Percentiles rank a stretch among this genome's conserved stretches.
phyloP scores from a whole-genome alignment of 2,888 invertebrate species.

The Didymodactylos carnosus region DNA sequence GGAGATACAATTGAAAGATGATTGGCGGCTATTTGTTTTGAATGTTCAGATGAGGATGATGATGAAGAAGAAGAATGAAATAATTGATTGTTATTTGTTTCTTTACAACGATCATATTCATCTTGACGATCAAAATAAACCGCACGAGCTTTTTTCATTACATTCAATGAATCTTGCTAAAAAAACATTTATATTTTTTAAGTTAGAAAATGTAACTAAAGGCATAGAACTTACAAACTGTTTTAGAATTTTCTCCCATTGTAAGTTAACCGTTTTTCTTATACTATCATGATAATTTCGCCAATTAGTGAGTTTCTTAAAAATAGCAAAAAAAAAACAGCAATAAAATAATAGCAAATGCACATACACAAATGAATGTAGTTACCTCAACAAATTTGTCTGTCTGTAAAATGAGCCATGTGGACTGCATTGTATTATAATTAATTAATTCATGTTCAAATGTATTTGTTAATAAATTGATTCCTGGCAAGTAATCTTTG shows the following conservation, averaged over 20 bases:
- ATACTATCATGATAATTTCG: background rate
- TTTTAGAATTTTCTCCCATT: background rate
- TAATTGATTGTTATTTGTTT: background rate
- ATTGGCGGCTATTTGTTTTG: too few species aligned
- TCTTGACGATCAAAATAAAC: too few species aligned
- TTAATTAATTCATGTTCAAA: background rate
- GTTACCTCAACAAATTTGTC: background rate
- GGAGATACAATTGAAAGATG: background rate
- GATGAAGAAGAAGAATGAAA: background rate
- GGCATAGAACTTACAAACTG: background rate
- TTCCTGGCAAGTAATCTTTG: background rate
- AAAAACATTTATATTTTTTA: background rate
- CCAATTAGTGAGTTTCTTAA: background rate
- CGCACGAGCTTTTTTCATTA: background rate
- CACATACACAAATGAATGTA: background rate
- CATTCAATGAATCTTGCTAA: background rate
- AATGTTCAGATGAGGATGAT: background rate
- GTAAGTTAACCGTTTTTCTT: background rate
- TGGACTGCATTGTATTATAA: background rate
- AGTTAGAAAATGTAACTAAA: background rate
- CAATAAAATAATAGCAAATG: too few species aligned
- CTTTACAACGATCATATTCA: too few species aligned
- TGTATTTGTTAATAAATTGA: background rate
- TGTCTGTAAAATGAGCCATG: background rate
- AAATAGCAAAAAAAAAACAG: background rate